phyloP scores from a whole-genome alignment of 2,113 vertebrate species.

The Bubo scandiacus region DNA sequence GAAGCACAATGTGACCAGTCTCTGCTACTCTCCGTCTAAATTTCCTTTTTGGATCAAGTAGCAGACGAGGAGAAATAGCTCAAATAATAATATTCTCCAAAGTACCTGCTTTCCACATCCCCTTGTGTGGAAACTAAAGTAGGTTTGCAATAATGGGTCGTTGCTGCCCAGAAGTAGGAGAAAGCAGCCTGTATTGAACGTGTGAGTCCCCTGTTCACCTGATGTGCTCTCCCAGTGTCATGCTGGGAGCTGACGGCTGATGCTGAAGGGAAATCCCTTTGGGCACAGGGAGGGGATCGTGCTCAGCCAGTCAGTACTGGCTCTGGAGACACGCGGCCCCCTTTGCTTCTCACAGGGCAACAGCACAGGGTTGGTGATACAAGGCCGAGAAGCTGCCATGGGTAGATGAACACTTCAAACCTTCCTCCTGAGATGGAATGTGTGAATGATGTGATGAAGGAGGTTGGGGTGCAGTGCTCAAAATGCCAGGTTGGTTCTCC shows the following conservation, averaged over 20 bases:
- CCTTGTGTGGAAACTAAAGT: not conserved
- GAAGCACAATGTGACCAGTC: not conserved
- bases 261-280: not conserved
- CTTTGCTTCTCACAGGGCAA: not conserved
- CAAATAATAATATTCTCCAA: not conserved
- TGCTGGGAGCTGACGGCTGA: not conserved
- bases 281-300: not conserved
- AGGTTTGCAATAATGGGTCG: not conserved
- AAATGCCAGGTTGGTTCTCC: not conserved
- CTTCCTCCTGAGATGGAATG: not conserved
- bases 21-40: not conserved
- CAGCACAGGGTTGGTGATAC: not conserved
- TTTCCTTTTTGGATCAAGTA: not conserved
- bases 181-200: not conserved
- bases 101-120: not conserved
- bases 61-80: not conserved
- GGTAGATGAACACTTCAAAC: not conserved
- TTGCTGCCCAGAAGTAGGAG: not conserved
- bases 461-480: not conserved
- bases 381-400: not conserved
- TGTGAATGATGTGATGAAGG: not conserved
- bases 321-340: not conserved
- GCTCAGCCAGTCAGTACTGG: not conserved
- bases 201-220: not conserved
- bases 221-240: not conserved